Evolutionary conservation across 2,113 vertebrate genomes (phyloP).

Genomic region (Strix aluco): DNA sequence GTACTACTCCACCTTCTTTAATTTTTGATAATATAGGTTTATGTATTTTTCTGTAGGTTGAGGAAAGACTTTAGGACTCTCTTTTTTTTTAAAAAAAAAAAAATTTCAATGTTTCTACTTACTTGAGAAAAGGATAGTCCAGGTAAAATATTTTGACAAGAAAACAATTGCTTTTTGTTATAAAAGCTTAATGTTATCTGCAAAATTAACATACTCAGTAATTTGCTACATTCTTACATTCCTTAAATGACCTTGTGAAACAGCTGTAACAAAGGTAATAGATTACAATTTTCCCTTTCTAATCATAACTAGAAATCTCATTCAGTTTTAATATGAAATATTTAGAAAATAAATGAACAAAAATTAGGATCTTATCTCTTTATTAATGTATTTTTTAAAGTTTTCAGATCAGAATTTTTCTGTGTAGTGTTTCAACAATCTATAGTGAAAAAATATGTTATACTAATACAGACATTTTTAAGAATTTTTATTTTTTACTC

Average conservation of each 20-base stretch:
- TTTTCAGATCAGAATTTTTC: not conserved
- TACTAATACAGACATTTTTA: accelerated
- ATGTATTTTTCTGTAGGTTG: not conserved
- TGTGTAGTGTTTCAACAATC: not conserved
- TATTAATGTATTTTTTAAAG: not conserved
- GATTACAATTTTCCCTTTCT: not conserved
- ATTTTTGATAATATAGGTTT: not conserved
- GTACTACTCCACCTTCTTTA: not conserved
- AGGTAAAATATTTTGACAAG: not conserved
- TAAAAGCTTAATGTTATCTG: not conserved
- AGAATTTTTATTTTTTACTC: not conserved
- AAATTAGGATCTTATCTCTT: not conserved
- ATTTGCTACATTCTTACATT: not conserved
- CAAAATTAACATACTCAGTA: not conserved
- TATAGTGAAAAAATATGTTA: not conserved
- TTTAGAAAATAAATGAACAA: not conserved
- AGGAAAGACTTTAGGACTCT: not conserved
- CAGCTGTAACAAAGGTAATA: not conserved
- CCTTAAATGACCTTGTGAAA: not conserved
- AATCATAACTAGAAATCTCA: not conserved
- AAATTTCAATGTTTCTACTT: not conserved
- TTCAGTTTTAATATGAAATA: not conserved
- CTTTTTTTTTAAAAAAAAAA: not conserved
- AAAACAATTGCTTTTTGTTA: not conserved
- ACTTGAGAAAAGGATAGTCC: not conserved